Evolutionary conservation across 2,888 invertebrate species (phyloP).

Genomic region (Orthonevra nobilis): DNA sequence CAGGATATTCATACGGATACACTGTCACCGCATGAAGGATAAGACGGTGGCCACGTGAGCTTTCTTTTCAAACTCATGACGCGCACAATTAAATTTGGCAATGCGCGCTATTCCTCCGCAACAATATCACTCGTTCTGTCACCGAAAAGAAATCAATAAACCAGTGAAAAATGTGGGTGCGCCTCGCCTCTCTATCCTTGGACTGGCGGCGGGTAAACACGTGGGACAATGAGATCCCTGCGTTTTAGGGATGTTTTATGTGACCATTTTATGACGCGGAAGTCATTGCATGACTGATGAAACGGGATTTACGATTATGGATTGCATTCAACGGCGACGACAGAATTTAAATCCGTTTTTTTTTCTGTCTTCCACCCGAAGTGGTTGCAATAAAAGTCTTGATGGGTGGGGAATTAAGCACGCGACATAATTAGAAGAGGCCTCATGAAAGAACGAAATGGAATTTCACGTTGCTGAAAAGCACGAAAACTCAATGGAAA

Average conservation of each 20-base stretch:
- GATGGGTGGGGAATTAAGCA: not conserved
- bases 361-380: not conserved
- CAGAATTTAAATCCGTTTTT: not conserved
- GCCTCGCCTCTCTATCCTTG: too few species aligned
- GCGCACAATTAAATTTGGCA: constrained; percentile 1
- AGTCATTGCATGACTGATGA: constrained; percentile 37
- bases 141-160: constrained; percentile 24
- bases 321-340: constrained; percentile 5
- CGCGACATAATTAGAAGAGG: not conserved
- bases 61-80: not conserved
- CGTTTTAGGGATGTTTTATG: constrained; percentile 31
- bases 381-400: not conserved
- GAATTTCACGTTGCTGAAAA: too few species aligned
- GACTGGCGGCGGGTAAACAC: constrained; percentile 4
- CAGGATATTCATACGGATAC: not conserved
- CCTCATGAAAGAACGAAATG: not conserved
- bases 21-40: not conserved
- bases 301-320: constrained; percentile 42
- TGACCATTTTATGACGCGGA: constrained; percentile 31
- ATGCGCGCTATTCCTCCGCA: constrained; percentile 2
- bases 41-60: too few species aligned
- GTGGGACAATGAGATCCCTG: not conserved
- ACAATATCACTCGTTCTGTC: not conserved
- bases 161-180: not conserved
- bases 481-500: too few species aligned